phyloP scores from a whole-genome alignment of 2,888 invertebrate species.

The Polia nebulosa region DNA sequence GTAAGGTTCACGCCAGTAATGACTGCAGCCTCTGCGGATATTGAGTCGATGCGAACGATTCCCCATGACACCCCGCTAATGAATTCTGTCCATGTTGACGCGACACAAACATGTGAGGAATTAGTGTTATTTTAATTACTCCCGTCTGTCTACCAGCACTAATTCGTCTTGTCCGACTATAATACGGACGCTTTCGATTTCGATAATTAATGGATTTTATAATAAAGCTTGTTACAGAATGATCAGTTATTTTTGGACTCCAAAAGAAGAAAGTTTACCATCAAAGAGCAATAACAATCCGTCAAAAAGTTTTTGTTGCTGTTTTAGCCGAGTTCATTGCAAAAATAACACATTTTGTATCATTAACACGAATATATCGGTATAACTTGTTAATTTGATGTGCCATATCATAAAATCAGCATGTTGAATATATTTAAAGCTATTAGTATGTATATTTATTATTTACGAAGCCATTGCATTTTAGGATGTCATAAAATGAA shows the following conservation, averaged over 20 bases:
- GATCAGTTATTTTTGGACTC: slow-evolving; percentile 42
- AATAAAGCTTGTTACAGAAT: slow-evolving; percentile 63
- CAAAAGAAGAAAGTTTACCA: slow-evolving; percentile 37
- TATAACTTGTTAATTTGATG: slow-evolving; percentile 45
- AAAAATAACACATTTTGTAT: slow-evolving; percentile 30
- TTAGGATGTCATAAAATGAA: slow-evolving; percentile 42
- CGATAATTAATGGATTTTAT: slow-evolving; percentile 74
- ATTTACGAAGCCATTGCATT: slow-evolving; percentile 55
- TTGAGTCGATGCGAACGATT: slow-evolving; percentile 69
- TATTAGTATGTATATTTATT: slow-evolving; percentile 42
- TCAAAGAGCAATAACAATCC: slow-evolving; percentile 50
- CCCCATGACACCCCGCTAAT: slow-evolving; percentile 84
- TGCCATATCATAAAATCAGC: slow-evolving; percentile 41
- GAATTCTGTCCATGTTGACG: slow-evolving; percentile 86
- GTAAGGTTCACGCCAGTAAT: slow-evolving; percentile 82
- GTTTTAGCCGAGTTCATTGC: slow-evolving; percentile 25
- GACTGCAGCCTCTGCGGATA: slow-evolving; percentile 71
- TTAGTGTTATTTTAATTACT: slow-evolving; percentile 82
- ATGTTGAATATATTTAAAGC: slow-evolving; percentile 26
- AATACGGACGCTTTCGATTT: slow-evolving; percentile 72
- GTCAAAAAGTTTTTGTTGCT: slow-evolving; percentile 36
- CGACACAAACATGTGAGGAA: slow-evolving; percentile 77
- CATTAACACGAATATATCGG: slow-evolving; percentile 32
- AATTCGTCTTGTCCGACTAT: slow-evolving; percentile 69
- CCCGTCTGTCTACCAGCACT: slow-evolving; percentile 66